A percentile compares a stretch with the other conserved stretches of the same genome.
These are phyloP conservation scores for Anthophora plumipes DNA, from an alignment of 2,888 invertebrate species.

Conservation along the genomic window DNA sequence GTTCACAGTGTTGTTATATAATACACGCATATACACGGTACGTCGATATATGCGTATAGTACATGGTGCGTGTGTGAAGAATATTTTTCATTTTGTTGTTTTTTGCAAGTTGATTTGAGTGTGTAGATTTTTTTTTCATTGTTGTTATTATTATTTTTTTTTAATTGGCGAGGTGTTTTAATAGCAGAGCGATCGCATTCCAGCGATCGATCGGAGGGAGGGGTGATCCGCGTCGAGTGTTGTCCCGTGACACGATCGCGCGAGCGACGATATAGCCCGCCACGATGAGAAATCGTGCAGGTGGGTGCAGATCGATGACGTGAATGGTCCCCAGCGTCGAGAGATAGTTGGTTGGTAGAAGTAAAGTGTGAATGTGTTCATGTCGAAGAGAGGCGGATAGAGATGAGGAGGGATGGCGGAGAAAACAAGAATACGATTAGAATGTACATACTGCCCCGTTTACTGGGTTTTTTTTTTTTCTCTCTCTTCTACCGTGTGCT, in stretches of 20 bases:
- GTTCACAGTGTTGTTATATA: constrained; percentile 27
- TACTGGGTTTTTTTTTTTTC: constrained; percentile 62
- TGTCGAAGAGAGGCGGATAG: constrained; percentile 79
- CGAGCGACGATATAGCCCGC: constrained; percentile 67
- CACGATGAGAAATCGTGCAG: constrained; percentile 74
- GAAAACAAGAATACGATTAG: constrained; percentile 82
- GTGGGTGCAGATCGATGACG: constrained; percentile 79
- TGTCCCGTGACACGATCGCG: constrained; percentile 70
- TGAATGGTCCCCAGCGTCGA: constrained; percentile 80
- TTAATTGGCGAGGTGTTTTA: constrained; percentile 15
- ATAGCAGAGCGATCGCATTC: constrained; percentile 70
- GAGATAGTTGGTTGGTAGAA: constrained; percentile 77
- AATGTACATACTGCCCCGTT: constrained; percentile 74
- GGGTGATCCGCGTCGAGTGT: constrained; percentile 72
- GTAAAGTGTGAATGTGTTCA: constrained; percentile 79
- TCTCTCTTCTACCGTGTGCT: constrained; percentile 66
- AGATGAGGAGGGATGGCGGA: constrained; percentile 80
- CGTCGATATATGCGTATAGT: constrained; percentile 1
- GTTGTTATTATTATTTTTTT: no score
- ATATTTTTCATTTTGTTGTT: not conserved
- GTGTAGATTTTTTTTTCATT: constrained; percentile 41
- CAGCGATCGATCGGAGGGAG: constrained; percentile 77
- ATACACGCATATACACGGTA: constrained; percentile 15
- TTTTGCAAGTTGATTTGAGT: constrained; percentile 49
- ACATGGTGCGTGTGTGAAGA: not conserved